Conservation (phyloP, 2,797 vertebrate genomes). For the Poecilia velifera region DNA sequence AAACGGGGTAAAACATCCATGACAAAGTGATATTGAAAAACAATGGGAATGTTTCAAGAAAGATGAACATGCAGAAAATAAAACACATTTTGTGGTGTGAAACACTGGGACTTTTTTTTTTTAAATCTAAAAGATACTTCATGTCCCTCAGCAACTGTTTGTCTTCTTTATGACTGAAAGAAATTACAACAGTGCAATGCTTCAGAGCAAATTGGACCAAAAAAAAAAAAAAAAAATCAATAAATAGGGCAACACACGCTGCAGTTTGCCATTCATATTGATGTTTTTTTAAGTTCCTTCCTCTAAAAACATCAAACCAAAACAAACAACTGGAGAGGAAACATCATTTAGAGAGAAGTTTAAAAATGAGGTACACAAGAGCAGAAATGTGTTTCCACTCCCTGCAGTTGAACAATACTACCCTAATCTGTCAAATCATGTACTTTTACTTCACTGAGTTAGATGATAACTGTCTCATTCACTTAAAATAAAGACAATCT, state of each 20-base stretch:
- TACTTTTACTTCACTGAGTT: constrained; percentile 2
- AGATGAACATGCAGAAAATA: constrained; percentile 10
- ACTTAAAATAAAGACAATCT: neutral
- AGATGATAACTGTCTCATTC: constrained; percentile 1
- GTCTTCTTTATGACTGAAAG: constrained; percentile 29
- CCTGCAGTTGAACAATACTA: neutral
- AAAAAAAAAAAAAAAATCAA: constrained; percentile 37
- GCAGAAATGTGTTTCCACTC: constrained; percentile 8
- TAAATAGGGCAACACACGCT: constrained; percentile 37
- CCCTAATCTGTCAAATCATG: neutral
- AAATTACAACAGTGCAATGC: constrained; percentile 26
- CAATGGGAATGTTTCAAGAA: neutral
- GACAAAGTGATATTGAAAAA: constrained; percentile 5
- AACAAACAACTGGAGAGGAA: constrained; percentile 16
- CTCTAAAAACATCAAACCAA: constrained; percentile 29
- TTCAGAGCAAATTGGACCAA: constrained; percentile 38
- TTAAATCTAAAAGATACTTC: neutral
- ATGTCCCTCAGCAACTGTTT: constrained; percentile 12
- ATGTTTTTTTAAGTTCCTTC: constrained; percentile 16
- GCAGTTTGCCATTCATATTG: constrained; percentile 39
- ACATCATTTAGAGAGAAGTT: constrained; percentile 20
- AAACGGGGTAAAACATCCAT: neutral
- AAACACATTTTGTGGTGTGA: neutral
- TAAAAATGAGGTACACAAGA: constrained; percentile 7
- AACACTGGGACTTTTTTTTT: constrained; percentile 3